Conservation (phyloP, 2,113 vertebrate genomes). For the Scytalopus superciliaris region DNA sequence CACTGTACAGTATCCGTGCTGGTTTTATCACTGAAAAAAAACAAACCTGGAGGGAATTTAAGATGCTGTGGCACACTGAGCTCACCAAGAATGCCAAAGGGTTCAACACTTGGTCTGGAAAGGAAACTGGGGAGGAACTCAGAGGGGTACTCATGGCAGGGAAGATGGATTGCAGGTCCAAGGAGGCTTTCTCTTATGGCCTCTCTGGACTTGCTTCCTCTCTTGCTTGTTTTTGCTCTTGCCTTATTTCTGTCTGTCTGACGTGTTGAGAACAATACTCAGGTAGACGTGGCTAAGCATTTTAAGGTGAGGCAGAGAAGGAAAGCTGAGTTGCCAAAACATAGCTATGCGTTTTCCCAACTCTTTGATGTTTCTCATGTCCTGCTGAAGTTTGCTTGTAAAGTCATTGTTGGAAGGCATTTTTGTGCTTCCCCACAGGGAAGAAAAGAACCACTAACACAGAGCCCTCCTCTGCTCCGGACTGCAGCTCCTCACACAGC, state of each 20-base stretch:
- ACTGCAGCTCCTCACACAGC: not conserved
- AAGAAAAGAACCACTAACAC: too few relatives aligned
- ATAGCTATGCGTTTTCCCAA: not conserved
- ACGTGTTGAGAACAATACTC: not conserved
- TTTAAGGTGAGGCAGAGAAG: not conserved
- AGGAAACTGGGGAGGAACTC: not conserved
- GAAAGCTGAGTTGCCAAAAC: accelerated
- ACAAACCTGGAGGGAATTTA: not conserved
- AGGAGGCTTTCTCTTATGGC: not conserved
- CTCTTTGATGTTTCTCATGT: not conserved
- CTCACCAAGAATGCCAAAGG: not conserved
- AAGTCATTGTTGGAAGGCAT: not conserved
- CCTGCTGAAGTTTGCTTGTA: not conserved
- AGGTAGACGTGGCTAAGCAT: not conserved
- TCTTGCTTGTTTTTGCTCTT: not conserved
- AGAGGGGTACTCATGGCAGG: not conserved
- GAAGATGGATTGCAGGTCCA: not conserved
- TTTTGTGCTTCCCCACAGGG: not conserved
- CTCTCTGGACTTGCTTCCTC: not conserved
- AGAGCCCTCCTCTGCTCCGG: not conserved
- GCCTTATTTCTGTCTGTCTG: not conserved
- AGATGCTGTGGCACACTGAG: not conserved
- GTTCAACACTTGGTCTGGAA: not conserved
- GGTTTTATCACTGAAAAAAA: not conserved
- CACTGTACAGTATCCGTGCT: not conserved